Conservation (phyloP, 1,140 invertebrate genomes). For the Bombus consobrinus region DNA sequence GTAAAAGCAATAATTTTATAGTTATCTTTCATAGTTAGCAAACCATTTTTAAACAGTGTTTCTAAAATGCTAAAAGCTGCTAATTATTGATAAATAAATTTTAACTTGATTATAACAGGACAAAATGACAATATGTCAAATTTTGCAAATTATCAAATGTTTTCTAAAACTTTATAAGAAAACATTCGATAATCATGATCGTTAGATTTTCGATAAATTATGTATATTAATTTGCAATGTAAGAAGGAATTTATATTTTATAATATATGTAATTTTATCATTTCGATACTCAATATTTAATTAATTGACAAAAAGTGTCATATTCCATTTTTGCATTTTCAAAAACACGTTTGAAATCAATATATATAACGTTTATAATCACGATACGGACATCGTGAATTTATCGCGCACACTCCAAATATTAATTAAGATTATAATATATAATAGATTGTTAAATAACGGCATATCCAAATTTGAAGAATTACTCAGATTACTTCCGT, state of each 20-base stretch:
- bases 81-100: background rate
- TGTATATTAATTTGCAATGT: background rate
- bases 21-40: no score
- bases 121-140: background rate
- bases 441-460: background rate
- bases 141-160: background rate
- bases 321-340: background rate
- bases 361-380: constrained; percentile 15
- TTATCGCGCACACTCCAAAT: constrained; percentile 1
- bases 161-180: background rate
- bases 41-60: background rate
- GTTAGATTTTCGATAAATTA: background rate
- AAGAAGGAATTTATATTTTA: background rate
- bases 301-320: background rate
- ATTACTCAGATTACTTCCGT: background rate
- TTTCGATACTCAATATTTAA: background rate
- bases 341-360: constrained; percentile 6
- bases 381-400: background rate
- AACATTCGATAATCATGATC: background rate
- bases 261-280: background rate
- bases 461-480: background rate
- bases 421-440: constrained; percentile 25
- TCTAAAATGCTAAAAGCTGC: background rate
- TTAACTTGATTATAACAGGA: no score
- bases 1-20: no score